These are phyloP conservation scores for Nomia melanderi DNA, from an alignment of 1,140 invertebrate genomes.

Conservation along the genomic window DNA sequence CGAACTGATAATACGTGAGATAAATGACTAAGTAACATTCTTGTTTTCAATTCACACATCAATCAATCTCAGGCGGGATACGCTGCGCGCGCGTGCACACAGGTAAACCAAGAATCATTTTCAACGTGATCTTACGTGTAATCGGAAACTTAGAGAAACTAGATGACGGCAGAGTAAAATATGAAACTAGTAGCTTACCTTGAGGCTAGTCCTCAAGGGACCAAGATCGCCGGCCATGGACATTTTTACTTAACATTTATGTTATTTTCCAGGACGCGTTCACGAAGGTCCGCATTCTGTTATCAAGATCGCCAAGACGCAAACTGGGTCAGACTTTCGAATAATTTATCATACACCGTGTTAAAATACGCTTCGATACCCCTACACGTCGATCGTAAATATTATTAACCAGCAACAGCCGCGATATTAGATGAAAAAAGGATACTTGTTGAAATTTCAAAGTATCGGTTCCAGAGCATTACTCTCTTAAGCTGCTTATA, in stretches of 20 bases:
- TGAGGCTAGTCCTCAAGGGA: constrained; percentile 46
- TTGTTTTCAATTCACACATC: constrained; percentile 21
- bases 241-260: constrained; percentile 3
- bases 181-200: constrained; percentile 51
- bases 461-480: too few relatives aligned
- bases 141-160: constrained; percentile 59
- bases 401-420: too few relatives aligned
- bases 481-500: too few relatives aligned
- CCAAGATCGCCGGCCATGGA: constrained; percentile 32
- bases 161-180: constrained; percentile 46
- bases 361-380: background rate
- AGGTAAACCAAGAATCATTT: constrained; percentile 44
- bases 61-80: too few relatives aligned
- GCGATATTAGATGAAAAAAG: too few relatives aligned
- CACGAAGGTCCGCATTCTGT: too few relatives aligned
- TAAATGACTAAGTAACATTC: background rate
- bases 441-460: too few relatives aligned
- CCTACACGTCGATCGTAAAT: too few relatives aligned
- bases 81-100: too few relatives aligned
- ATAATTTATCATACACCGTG: background rate
- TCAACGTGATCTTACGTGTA: constrained; percentile 48
- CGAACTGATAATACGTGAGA: background rate
- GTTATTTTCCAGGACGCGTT: constrained; percentile 14
- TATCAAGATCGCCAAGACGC: background rate
- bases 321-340: background rate